A percentile compares a stretch with the other conserved stretches of the same genome.
phyloP scores from a whole-genome alignment of 53 echinoderm and acorn worm species.

The Apostichopus leukothele region DNA sequence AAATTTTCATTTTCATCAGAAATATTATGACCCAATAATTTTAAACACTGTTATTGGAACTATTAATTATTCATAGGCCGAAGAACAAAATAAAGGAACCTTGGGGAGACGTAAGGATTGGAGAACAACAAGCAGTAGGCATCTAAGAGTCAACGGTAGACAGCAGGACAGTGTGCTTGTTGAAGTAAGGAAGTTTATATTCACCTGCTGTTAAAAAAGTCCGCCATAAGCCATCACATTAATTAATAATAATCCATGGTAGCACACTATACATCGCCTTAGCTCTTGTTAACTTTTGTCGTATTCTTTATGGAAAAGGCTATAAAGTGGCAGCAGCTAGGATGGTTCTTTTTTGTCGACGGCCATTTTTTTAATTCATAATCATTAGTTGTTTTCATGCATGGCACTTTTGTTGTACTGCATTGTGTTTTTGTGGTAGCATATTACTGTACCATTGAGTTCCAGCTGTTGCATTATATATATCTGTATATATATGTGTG shows the following conservation, averaged over 20 bases:
- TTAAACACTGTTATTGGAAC: constrained; percentile 28
- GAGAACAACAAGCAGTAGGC: constrained; percentile 47
- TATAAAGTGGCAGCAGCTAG: no score
- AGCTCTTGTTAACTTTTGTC: no score
- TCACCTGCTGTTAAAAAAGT: not conserved
- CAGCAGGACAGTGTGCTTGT: constrained; percentile 27
- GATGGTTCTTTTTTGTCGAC: no score
- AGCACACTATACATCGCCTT: not conserved
- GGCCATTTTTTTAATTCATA: not conserved
- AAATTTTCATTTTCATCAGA: not conserved
- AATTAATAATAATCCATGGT: constrained; percentile 8
- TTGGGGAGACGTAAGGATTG: constrained; percentile 33
- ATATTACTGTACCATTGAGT: no score
- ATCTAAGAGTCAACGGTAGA: constrained; percentile 34
- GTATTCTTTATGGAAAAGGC: no score
- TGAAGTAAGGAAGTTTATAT: constrained; percentile 18
- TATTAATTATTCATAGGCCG: constrained; percentile 39
- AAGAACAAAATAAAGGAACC: constrained; percentile 33
- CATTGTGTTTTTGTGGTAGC: not conserved
- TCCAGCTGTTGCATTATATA: no score
- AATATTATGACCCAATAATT: not conserved
- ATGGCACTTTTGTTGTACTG: not conserved
- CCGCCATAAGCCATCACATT: not conserved
- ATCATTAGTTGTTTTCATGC: not conserved
- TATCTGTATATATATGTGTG: no score